Evolutionary conservation across 2,113 vertebrate species (phyloP), one percentile per base, ranked within the genome.

Genomic region (Vimba vimba): DNA sequence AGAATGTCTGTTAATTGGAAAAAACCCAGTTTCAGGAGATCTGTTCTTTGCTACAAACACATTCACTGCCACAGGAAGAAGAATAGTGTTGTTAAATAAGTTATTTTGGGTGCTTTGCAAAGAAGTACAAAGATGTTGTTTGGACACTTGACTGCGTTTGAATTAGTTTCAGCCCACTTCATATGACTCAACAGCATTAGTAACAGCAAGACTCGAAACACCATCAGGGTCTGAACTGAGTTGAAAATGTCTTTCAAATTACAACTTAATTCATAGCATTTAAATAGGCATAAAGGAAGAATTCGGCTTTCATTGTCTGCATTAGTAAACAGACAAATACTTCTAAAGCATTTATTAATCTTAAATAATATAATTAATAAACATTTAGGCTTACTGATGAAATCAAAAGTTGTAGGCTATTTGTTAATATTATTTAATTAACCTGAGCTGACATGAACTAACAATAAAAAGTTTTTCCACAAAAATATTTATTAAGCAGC

Each of bases 81-180:
- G 39, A 47, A 75, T 47, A 71, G 21, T 45, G 69, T 73, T 73
- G 69, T 73, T 73, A 43, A 73, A 43, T 45, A 45, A n/a, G 69
- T 73, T 23, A 43, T 45, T 45, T 73, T 2, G 21, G 36, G 39
- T 45, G 36, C 39, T 73, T n/a, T 2, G 2, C 21, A 13, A n/a
- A 43, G 1, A 43, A 6, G 69, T 19, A 10, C 10, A 73, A 73
- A 23, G 9, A 73, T 43, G 4, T 43, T 2, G 69, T 73, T 73
- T 73, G 21, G 57, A 15, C 47, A 4, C 12, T 50, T 15, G 47
- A 50, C 47, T 50, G 12, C 11, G 12, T 50, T 50, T 50, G 47
- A 50, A 15, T 50, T 50, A 15, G 66, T 36, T 36, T 69, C 47
- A 15, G 47, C 4, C 13, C 13, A 15, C 66, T 36, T 69, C 33